These are phyloP conservation scores for Parnassius glacialis DNA, from an alignment of 2,888 invertebrate genomes.

Conservation along the genomic window DNA sequence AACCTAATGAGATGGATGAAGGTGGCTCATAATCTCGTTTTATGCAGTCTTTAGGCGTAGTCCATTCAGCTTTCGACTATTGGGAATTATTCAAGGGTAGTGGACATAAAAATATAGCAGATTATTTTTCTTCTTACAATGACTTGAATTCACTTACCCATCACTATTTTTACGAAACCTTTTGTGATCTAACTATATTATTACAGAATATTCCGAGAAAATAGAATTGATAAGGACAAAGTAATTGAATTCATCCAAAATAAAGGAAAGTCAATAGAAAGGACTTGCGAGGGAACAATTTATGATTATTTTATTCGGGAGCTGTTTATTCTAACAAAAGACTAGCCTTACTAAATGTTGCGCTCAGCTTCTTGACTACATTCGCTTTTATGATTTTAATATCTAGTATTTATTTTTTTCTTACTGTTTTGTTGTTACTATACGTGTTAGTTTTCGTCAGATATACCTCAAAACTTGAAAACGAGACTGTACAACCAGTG, in stretches of 20 bases:
- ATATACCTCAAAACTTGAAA: no score
- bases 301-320: slow-evolving; percentile 27
- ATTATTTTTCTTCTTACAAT: no score
- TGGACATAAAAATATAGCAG: no score
- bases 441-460: no score
- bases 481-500: no score
- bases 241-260: slow-evolving; percentile 24
- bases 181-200: background rate
- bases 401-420: slow-evolving; percentile 4
- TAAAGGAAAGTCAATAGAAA: slow-evolving; percentile 18
- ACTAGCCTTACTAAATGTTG: slow-evolving; percentile 19
- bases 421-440: background rate
- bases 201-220: slow-evolving; percentile 3
- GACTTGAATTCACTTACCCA: no score
- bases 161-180: no score
- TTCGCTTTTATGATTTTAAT: slow-evolving; percentile 2
- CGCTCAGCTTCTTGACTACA: slow-evolving; percentile 14
- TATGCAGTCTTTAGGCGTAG: no score
- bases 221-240: slow-evolving; percentile 18
- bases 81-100: no score
- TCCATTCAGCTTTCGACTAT: no score
- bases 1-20: no score
- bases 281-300: slow-evolving; percentile 20
- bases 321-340: slow-evolving; percentile 25
- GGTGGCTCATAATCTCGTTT: no score